Percentiles rank a stretch among this genome's conserved stretches.
Evolutionary conservation across 2,888 invertebrate genomes (phyloP).

Genomic region (Galeopsomyia nigrocyanea): DNA sequence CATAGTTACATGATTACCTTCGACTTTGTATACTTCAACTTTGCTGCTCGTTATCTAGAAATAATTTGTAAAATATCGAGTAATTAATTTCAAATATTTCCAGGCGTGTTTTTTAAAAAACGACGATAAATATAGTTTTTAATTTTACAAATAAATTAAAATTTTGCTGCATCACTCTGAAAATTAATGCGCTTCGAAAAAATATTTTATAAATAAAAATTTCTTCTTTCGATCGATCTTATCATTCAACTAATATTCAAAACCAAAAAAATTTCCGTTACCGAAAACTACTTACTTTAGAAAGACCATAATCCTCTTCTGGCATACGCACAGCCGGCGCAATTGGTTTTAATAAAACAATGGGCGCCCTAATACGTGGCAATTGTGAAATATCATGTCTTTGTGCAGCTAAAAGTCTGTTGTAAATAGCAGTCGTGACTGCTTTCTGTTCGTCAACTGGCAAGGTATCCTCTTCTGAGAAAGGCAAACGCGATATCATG

Average conservation of each 20-base stretch:
- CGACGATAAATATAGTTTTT: too few species aligned
- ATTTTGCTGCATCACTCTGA: too few species aligned
- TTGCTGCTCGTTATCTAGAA: slow-evolving; percentile 71
- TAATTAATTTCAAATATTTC: slow-evolving; percentile 5
- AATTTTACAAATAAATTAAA: too few species aligned
- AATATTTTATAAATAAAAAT: too few species aligned
- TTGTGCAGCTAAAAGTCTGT: slow-evolving; percentile 72
- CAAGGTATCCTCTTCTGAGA: slow-evolving; percentile 62
- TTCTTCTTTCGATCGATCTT: too few species aligned
- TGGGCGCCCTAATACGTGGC: slow-evolving; percentile 72
- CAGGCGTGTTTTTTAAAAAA: too few species aligned
- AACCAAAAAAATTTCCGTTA: too few species aligned
- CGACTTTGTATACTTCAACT: slow-evolving; percentile 75
- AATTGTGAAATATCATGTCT: slow-evolving; percentile 69
- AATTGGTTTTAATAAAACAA: slow-evolving; percentile 77
- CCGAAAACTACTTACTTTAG: slow-evolving; percentile 56
- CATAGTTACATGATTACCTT: slow-evolving; percentile 81
- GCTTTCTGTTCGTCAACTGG: slow-evolving; percentile 67
- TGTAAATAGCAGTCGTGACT: slow-evolving; percentile 69
- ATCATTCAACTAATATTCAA: too few species aligned
- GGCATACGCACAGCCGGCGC: slow-evolving; percentile 71
- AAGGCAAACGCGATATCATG: slow-evolving; percentile 68
- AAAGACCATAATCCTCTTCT: slow-evolving; percentile 77
- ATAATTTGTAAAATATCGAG: slow-evolving; percentile 7
- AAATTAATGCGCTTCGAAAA: too few species aligned